These are phyloP conservation scores for Dicranocentrus wangi DNA, from an alignment of 2,888 invertebrate genomes.

Conservation along the genomic window DNA sequence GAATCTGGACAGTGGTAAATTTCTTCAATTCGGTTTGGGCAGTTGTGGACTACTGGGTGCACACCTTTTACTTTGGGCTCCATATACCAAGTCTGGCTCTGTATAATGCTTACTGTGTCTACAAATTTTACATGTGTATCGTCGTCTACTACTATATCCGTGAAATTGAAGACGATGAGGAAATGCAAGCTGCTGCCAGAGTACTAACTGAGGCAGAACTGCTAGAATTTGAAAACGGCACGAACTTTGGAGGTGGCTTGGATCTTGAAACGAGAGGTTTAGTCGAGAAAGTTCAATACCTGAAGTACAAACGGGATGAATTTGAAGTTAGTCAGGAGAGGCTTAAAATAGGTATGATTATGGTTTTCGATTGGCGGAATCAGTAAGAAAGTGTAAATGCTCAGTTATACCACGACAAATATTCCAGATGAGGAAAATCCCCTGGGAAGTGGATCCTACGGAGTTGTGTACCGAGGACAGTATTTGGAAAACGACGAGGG, in stretches of 20 bases:
- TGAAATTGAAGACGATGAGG: conserved; percentile 44
- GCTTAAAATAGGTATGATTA: conserved; percentile 35
- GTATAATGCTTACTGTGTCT: conserved; percentile 52
- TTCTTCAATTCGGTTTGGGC: conserved; percentile 31
- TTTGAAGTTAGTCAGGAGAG: conserved; percentile 41
- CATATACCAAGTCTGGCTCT: conserved; percentile 43
- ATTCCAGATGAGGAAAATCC: conserved; percentile 23
- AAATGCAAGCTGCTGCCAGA: conserved; percentile 31
- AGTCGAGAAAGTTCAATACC: conserved; percentile 52
- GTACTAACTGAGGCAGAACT: conserved; percentile 55
- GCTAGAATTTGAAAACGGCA: conserved; percentile 60
- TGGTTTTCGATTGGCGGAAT: too few species aligned
- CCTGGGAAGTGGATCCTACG: conserved; percentile 54
- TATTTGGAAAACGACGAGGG: conserved; percentile 13
- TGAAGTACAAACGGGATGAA: conserved; percentile 54
- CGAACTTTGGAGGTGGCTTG: neutral
- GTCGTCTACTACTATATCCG: conserved; percentile 50
- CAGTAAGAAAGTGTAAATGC: too few species aligned
- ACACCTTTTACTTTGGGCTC: conserved; percentile 49
- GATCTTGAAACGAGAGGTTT: conserved; percentile 17
- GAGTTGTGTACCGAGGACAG: conserved; percentile 49
- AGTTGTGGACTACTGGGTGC: conserved; percentile 42
- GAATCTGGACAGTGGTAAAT: conserved; percentile 37
- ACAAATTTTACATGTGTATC: conserved; percentile 53
- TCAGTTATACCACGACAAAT: too few species aligned